phyloP scores from a whole-genome alignment of 2,113 vertebrate genomes.

The Entelurus aequoreus region DNA sequence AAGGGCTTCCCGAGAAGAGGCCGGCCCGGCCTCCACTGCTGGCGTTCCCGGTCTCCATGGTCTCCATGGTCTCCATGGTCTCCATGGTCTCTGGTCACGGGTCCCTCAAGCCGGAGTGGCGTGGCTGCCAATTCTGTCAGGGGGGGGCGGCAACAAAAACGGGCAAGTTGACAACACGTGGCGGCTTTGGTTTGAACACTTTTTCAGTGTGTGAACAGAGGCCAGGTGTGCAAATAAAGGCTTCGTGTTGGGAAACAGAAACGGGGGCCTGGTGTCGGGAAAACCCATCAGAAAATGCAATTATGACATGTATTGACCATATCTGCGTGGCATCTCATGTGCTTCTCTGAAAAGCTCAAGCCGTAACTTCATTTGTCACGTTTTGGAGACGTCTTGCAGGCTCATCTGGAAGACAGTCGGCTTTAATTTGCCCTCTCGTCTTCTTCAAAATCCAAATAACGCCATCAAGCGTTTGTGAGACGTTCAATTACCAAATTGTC shows the following conservation, averaged over 20 bases:
- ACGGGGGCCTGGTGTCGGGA: conserved; percentile 15
- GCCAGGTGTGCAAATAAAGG: conserved; percentile 53
- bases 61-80: conserved; percentile 23
- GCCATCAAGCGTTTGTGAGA: not conserved
- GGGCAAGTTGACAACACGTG: conserved; percentile 5
- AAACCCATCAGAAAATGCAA: conserved; percentile 15
- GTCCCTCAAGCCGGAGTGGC: conserved; percentile 26
- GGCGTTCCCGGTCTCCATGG: conserved; percentile 52
- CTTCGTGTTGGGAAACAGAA: conserved; percentile 27
- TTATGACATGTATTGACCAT: not conserved
- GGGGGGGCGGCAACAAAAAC: not conserved
- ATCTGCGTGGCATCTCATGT: not conserved
- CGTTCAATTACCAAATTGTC: not conserved
- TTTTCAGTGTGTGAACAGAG: conserved; percentile 31
- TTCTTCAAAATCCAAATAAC: not conserved
- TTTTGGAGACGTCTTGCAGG: not conserved
- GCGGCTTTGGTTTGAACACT: conserved; percentile 36
- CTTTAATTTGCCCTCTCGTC: not conserved
- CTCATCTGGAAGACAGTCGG: not conserved
- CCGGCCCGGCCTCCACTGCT: conserved; percentile 11
- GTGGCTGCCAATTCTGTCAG: conserved; percentile 25
- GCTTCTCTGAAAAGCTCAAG: not conserved
- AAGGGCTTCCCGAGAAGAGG: conserved; percentile 68
- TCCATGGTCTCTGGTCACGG: conserved; percentile 52
- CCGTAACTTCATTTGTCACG: not conserved